phyloP scores from a whole-genome alignment of 1,140 invertebrate species.

The Lysiphlebus fabarum region DNA sequence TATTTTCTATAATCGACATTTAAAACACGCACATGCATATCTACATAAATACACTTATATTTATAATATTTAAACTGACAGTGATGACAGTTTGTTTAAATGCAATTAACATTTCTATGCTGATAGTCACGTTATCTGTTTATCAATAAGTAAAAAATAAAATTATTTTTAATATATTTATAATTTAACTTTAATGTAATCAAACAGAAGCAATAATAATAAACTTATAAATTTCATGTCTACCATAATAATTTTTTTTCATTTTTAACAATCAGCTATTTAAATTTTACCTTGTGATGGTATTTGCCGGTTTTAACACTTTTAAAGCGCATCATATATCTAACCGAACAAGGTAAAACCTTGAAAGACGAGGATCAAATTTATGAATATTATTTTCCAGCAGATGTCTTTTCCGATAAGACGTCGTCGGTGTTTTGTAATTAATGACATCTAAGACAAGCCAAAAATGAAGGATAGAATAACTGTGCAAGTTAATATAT shows the following conservation, averaged over 20 bases:
- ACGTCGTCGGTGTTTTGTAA: slow-evolving; percentile 44
- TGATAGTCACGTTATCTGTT: slow-evolving; percentile 37
- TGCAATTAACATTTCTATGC: slow-evolving; percentile 44
- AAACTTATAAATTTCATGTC: too few species aligned
- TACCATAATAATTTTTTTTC: too few species aligned
- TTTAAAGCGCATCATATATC: too few species aligned
- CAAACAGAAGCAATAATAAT: not conserved
- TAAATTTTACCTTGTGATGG: too few species aligned
- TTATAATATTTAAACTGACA: slow-evolving; percentile 17
- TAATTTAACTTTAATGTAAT: not conserved
- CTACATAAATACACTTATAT: slow-evolving; percentile 3
- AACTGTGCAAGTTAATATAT: not conserved
- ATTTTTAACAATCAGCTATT: too few species aligned
- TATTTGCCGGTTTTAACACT: too few species aligned
- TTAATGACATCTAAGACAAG: slow-evolving; percentile 48
- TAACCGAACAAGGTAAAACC: not conserved
- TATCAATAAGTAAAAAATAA: slow-evolving; percentile 23
- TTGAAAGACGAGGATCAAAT: slow-evolving; percentile 34
- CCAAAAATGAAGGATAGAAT: slow-evolving; percentile 30
- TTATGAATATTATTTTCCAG: slow-evolving; percentile 57
- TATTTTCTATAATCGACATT: not conserved
- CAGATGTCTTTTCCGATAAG: slow-evolving; percentile 56
- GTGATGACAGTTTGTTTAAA: slow-evolving; percentile 52
- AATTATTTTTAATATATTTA: too few species aligned
- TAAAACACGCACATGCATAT: not conserved